Evolutionary conservation across 2,888 invertebrate genomes (phyloP).

Genomic region (Sminthurinus aureus): DNA sequence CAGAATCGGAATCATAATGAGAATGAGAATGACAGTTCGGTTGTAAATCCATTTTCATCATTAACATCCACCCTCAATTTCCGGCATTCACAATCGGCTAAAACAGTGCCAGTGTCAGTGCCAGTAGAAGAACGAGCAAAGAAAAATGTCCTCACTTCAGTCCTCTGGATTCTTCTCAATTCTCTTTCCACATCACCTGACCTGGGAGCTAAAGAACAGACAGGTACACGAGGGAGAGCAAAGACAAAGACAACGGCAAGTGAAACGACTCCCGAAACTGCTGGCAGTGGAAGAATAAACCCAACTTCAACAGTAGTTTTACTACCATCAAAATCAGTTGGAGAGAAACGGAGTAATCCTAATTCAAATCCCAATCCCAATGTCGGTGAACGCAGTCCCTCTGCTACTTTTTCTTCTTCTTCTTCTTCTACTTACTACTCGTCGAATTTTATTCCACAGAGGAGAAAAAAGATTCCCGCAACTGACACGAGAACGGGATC

Average conservation of each 20-base stretch:
- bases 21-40: background rate
- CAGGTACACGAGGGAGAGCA: background rate
- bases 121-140: background rate
- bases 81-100: background rate
- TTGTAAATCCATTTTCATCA: background rate
- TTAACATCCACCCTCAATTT: background rate
- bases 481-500: too few species aligned
- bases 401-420: background rate
- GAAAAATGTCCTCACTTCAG: constrained; percentile 42
- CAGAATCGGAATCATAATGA: background rate
- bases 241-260: background rate
- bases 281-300: background rate
- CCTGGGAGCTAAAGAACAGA: background rate
- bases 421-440: background rate
- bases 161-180: constrained; percentile 44
- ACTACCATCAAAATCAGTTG: background rate
- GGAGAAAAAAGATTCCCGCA: too few species aligned
- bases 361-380: too few species aligned
- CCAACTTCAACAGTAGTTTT: background rate
- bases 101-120: background rate
- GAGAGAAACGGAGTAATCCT: background rate
- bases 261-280: background rate
- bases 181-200: constrained; percentile 21
- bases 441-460: background rate
- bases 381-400: background rate